Conservation (phyloP, 2,797 vertebrate genomes). For the Nannoperca australis region DNA sequence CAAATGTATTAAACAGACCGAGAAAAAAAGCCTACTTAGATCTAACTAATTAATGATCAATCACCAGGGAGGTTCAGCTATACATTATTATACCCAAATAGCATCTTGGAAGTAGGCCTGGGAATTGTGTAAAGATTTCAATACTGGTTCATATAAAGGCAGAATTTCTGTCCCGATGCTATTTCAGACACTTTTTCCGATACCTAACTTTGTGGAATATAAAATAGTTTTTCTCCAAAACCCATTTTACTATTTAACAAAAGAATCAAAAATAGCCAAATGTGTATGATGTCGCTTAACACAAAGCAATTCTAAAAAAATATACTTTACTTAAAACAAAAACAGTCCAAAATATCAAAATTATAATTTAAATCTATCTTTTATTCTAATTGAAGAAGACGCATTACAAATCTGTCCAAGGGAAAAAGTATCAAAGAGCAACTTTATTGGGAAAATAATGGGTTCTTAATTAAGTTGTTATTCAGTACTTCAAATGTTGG, state of each 20-base stretch:
- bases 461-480: not conserved
- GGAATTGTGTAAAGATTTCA: not conserved
- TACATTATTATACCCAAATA: not conserved
- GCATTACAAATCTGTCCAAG: not conserved
- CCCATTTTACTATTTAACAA: not conserved
- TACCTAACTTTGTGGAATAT: not conserved
- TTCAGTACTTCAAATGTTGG: not conserved
- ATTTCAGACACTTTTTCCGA: not conserved
- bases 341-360: not conserved
- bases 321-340: no score
- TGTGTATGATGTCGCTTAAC: not conserved
- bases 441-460: not conserved
- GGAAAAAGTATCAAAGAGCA: no score
- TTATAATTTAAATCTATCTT: not conserved
- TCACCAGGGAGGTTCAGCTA: not conserved
- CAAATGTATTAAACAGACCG: not conserved
- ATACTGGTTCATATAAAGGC: not conserved
- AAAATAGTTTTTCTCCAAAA: no score
- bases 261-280: not conserved
- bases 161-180: not conserved
- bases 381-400: not conserved
- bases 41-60: conserved; percentile 13
- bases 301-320: not conserved
- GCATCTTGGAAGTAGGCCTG: not conserved
- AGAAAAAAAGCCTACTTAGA: not conserved